A percentile compares a stretch with the other conserved stretches of the same genome.
phyloP scores from a whole-genome alignment of 2,113 vertebrate species.

The Prionailurus bengalensis region DNA sequence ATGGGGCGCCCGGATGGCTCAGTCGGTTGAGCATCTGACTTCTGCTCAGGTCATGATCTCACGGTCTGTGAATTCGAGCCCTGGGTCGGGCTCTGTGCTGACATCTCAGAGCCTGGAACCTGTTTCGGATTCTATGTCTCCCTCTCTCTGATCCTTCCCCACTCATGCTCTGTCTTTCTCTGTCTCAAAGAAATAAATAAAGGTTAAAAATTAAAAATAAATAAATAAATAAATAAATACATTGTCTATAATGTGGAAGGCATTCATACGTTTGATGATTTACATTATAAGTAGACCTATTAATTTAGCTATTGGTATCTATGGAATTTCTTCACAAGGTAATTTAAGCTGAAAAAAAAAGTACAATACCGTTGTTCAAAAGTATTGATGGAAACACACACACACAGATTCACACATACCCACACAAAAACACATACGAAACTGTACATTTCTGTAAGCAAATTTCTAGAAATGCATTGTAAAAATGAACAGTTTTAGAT shows the following conservation, averaged over 20 bases:
- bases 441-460: not conserved
- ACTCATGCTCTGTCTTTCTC: no score
- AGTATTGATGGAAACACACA: not conserved
- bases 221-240: no score
- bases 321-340: not conserved
- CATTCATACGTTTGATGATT: not conserved
- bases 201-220: no score
- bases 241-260: not conserved
- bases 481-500: not conserved
- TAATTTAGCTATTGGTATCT: not conserved
- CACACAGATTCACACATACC: not conserved
- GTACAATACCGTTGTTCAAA: not conserved
- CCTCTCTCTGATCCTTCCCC: no score
- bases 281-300: not conserved
- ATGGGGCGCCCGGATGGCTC: not conserved
- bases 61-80: no score
- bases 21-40: no score
- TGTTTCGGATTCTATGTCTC: no score
- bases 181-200: no score
- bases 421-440: not conserved
- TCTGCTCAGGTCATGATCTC: no score
- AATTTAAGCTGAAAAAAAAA: not conserved
- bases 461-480: not conserved
- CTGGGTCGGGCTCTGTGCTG: no score
- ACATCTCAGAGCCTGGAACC: no score